phyloP scores from a whole-genome alignment of 2,888 invertebrate species.

The Drosophila quinaria region DNA sequence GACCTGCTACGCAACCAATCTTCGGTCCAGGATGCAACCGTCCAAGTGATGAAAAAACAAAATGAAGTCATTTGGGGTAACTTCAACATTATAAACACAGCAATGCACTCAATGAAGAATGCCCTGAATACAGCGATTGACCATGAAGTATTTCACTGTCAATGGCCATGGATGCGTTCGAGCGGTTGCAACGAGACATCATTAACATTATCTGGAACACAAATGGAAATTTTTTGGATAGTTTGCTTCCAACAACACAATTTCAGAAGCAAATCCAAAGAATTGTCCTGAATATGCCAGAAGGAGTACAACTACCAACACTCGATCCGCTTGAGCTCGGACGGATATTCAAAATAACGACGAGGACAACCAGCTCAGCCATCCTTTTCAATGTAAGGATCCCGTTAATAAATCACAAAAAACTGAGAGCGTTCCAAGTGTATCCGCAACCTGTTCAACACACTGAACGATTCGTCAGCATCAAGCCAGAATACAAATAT shows the following conservation, averaged over 20 bases:
- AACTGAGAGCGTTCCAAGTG: too few species aligned
- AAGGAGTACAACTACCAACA: conserved; percentile 1
- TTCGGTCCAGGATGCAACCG: background rate
- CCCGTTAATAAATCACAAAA: background rate
- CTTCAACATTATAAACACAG: background rate
- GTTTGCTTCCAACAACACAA: too few species aligned
- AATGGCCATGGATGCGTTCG: background rate
- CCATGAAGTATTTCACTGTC: background rate
- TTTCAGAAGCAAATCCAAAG: background rate
- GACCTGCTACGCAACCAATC: background rate
- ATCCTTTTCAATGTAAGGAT: background rate
- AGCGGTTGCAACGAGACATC: too few species aligned
- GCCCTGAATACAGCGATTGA: background rate
- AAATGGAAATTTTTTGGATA: too few species aligned
- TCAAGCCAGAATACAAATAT: background rate
- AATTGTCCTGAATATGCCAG: background rate
- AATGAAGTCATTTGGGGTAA: background rate
- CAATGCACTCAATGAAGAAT: background rate
- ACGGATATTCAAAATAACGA: background rate
- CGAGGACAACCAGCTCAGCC: background rate
- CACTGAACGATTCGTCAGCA: too few species aligned
- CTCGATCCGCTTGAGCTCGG: background rate
- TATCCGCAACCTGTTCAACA: background rate
- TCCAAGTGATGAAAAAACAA: background rate
- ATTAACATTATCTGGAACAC: too few species aligned